Percentiles rank a stretch among this genome's conserved stretches.
Conservation (phyloP, 92 coral and sea anemone species). For the Zoanthus gigantus region DNA sequence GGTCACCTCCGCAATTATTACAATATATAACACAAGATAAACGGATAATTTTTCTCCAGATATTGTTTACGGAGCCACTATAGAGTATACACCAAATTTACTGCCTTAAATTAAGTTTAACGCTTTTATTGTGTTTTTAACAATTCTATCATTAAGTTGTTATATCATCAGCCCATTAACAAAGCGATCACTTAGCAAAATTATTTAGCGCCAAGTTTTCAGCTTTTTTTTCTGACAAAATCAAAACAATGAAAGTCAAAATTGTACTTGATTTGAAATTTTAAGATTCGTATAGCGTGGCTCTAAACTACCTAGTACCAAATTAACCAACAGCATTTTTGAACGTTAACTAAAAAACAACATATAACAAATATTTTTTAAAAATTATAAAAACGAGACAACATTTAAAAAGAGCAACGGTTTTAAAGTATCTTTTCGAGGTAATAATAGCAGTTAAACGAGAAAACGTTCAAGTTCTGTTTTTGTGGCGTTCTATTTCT, state of each 20-base stretch:
- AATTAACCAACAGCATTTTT: too few species aligned
- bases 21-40: neutral
- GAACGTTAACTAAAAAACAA: too few species aligned
- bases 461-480: too few species aligned
- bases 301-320: too few species aligned
- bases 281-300: too few species aligned
- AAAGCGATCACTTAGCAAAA: neutral
- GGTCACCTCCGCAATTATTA: neutral
- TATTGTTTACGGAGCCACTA: neutral
- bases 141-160: constrained; percentile 5
- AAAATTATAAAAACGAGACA: too few species aligned
- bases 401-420: too few species aligned
- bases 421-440: too few species aligned
- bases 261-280: too few species aligned
- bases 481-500: too few species aligned
- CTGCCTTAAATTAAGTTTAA: neutral
- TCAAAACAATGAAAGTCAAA: constrained; percentile 1
- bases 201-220: neutral
- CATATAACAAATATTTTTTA: too few species aligned
- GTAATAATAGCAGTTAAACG: too few species aligned
- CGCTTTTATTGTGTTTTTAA: constrained; percentile 14
- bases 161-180: constrained; percentile 1
- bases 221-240: neutral
- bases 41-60: neutral
- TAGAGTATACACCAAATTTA: constrained; percentile 3